Evolutionary conservation across 2,888 invertebrate genomes (phyloP).

Genomic region (Sicus ferrugineus): DNA sequence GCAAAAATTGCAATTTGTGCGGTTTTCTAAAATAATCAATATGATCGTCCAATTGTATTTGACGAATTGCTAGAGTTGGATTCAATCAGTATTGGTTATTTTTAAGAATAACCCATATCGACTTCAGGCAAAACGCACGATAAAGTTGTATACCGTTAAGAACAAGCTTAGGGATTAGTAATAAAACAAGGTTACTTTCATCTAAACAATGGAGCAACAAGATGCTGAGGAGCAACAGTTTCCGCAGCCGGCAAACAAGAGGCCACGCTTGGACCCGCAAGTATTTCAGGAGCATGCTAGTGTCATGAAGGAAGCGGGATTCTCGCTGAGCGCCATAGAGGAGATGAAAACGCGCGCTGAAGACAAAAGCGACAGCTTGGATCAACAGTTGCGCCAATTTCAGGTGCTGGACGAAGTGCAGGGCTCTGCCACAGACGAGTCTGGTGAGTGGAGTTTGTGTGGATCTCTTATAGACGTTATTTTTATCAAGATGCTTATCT

Average conservation of each 20-base stretch:
- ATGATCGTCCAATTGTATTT: slow-evolving; percentile 64
- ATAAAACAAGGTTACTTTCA: slow-evolving; percentile 5
- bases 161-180: slow-evolving; percentile 23
- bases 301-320: slow-evolving; percentile 57
- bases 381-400: slow-evolving; percentile 68
- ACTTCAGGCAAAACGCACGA: slow-evolving; percentile 36
- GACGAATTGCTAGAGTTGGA: slow-evolving; percentile 62
- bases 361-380: slow-evolving; percentile 52
- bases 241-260: slow-evolving; percentile 35
- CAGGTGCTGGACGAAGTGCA: slow-evolving; percentile 74
- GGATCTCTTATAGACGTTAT: neutral
- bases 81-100: slow-evolving; percentile 65
- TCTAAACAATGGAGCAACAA: slow-evolving; percentile 24
- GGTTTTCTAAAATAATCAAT: slow-evolving; percentile 64
- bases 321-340: slow-evolving; percentile 59
- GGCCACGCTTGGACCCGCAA: slow-evolving; percentile 44
- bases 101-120: slow-evolving; percentile 57
- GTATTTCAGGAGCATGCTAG: slow-evolving; percentile 45
- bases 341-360: slow-evolving; percentile 57
- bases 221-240: slow-evolving; percentile 27
- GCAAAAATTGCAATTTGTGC: slow-evolving; percentile 25
- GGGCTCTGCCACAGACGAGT: slow-evolving; percentile 61
- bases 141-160: slow-evolving; percentile 29
- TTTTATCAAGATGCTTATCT: slow-evolving; percentile 10
- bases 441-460: slow-evolving; percentile 43